Evolutionary conservation across 2,888 invertebrate species (phyloP).

Genomic region (Melanotus villosus): DNA sequence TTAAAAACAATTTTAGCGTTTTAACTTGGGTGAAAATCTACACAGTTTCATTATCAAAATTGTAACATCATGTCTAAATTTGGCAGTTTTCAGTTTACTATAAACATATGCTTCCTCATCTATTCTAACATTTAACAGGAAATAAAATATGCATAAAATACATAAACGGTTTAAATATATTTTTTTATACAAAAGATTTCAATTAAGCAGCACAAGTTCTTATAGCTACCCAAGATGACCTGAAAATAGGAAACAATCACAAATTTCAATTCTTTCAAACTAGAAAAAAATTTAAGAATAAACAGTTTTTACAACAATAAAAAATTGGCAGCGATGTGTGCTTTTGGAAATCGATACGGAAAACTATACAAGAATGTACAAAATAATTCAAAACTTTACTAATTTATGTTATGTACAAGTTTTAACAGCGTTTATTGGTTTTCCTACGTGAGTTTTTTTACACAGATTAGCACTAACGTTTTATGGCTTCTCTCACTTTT

Average conservation of each 20-base stretch:
- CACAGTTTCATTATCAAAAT: constrained; percentile 18
- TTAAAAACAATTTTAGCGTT: neutral
- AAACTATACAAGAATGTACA: too few relatives aligned
- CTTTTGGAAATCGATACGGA: too few relatives aligned
- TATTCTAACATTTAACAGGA: constrained; percentile 46
- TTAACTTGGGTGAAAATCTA: neutral
- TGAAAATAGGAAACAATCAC: constrained; percentile 9
- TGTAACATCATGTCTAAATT: constrained; percentile 30
- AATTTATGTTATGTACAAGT: constrained; percentile 9
- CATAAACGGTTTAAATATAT: constrained; percentile 27
- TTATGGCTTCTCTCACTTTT: constrained; percentile 1
- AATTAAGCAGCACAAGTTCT: constrained; percentile 15
- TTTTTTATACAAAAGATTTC: constrained; percentile 17
- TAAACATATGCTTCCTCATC: constrained; percentile 36
- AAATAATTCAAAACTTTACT: too few relatives aligned
- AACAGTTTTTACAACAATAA: too few relatives aligned
- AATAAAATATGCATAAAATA: constrained; percentile 41
- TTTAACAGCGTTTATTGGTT: constrained; percentile 2
- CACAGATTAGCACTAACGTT: constrained; percentile 24
- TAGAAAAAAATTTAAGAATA: too few relatives aligned
- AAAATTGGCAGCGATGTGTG: too few relatives aligned
- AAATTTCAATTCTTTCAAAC: neutral
- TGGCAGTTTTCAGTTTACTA: constrained; percentile 44
- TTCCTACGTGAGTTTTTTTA: constrained; percentile 1
- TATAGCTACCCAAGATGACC: neutral